phyloP scores from a whole-genome alignment of 2,113 vertebrate genomes.

The Melanocharis versteri region DNA sequence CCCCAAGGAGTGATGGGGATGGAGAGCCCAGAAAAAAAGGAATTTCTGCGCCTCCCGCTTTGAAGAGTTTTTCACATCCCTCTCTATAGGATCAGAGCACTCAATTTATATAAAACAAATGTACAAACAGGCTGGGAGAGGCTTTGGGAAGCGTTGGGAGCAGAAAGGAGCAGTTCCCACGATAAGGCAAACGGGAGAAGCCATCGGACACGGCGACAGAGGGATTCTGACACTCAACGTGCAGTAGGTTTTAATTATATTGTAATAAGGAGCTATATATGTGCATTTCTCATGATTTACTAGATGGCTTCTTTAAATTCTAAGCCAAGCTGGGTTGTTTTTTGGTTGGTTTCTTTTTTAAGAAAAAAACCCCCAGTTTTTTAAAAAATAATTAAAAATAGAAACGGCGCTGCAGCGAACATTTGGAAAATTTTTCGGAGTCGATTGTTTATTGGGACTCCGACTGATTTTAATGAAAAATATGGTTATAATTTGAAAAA shows the following conservation, averaged over 20 bases:
- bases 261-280: conserved; percentile 19
- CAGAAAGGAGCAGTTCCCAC: neutral
- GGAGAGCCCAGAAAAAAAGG: neutral
- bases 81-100: neutral
- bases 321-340: neutral
- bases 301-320: conserved; percentile 20
- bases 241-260: conserved; percentile 53
- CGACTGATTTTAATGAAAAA: conserved; percentile 74
- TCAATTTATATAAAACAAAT: neutral
- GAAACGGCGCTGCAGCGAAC: conserved; percentile 41
- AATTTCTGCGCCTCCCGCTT: neutral
- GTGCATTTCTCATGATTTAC: conserved; percentile 34
- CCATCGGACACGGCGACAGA: neutral
- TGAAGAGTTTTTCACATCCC: neutral
- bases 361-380: neutral
- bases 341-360: neutral
- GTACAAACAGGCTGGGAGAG: neutral
- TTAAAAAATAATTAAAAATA: conserved; percentile 64
- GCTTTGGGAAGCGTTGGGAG: neutral
- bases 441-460: conserved; percentile 70
- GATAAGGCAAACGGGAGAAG: neutral
- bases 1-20: accelerated
- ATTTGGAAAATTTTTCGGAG: conserved; percentile 40
- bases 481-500: conserved; percentile 74
- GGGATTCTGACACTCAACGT: neutral